A percentile compares a stretch with the other conserved stretches of the same genome.
Conservation (phyloP, 2,888 invertebrate genomes). For the Galeruca laticollis region DNA sequence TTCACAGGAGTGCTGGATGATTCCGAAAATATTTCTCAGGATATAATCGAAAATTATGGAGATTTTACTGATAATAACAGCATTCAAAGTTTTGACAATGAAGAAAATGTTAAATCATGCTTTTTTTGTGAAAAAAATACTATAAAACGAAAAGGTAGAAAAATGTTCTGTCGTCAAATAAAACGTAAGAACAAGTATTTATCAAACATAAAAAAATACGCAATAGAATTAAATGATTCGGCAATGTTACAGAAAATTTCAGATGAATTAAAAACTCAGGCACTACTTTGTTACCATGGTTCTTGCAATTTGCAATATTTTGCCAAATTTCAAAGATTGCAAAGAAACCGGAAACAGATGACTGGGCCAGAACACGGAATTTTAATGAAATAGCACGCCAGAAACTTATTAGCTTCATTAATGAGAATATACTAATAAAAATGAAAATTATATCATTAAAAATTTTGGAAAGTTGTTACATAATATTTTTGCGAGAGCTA, state of each 20-base stretch:
- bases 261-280: neutral
- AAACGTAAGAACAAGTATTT: no score
- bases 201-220: constrained; percentile 31
- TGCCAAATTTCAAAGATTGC: neutral
- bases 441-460: constrained; percentile 17
- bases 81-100: no score
- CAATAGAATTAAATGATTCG: constrained; percentile 25
- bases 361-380: constrained; percentile 26
- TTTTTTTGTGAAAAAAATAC: no score
- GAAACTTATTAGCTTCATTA: constrained; percentile 13
- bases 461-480: constrained; percentile 16
- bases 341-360: constrained; percentile 6
- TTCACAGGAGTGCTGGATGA: no score
- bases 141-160: no score
- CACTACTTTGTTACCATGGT: neutral
- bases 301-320: neutral
- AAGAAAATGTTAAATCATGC: no score
- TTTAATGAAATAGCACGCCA: constrained; percentile 29
- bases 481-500: constrained; percentile 23
- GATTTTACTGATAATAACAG: no score
- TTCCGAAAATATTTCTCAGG: no score
- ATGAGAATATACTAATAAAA: constrained; percentile 20
- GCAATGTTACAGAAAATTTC: constrained; percentile 1
- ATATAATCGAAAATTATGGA: no score
- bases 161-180: no score